Evolutionary conservation across 2,113 vertebrate genomes (phyloP).

Genomic region (Prionailurus viverrinus): DNA sequence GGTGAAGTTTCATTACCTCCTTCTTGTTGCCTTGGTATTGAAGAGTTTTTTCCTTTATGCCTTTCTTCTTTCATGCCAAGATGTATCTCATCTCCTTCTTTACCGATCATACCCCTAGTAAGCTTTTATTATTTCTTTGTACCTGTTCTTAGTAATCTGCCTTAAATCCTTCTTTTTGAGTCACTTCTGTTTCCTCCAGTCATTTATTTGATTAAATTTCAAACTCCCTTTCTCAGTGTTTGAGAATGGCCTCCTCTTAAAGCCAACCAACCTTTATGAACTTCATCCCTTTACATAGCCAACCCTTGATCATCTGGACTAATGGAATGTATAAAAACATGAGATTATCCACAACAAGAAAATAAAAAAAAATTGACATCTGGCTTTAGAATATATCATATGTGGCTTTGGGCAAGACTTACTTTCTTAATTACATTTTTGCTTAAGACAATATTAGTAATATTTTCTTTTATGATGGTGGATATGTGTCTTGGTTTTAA

Average conservation of each 20-base stretch:
- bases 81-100: slow-evolving; percentile 62
- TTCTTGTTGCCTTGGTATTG: neutral
- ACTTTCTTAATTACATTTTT: slow-evolving; percentile 56
- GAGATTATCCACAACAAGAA: slow-evolving; percentile 21
- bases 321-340: slow-evolving; percentile 62
- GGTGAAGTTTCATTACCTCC: neutral
- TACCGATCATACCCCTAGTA: slow-evolving; percentile 19
- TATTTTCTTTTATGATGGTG: slow-evolving; percentile 45
- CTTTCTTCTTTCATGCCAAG: slow-evolving; percentile 50
- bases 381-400: slow-evolving; percentile 51
- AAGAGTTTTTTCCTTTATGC: slow-evolving; percentile 22
- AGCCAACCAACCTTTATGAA: neutral
- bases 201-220: slow-evolving; percentile 58
- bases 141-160: slow-evolving; percentile 56
- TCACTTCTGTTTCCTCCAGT: slow-evolving; percentile 14
- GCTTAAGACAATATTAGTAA: slow-evolving; percentile 60
- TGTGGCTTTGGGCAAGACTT: slow-evolving; percentile 39
- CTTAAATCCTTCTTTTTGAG: slow-evolving; percentile 36
- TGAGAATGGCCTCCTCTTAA: slow-evolving; percentile 15
- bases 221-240: neutral
- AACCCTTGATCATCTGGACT: slow-evolving; percentile 10
- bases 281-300: neutral
- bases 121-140: slow-evolving; percentile 62
- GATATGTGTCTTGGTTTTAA: slow-evolving; percentile 50
- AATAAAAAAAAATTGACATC: neutral